Evolutionary conservation across 1,140 invertebrate genomes (phyloP), one percentile per base, ranked within the genome.

Genomic region (Matsumurasca onukii): DNA sequence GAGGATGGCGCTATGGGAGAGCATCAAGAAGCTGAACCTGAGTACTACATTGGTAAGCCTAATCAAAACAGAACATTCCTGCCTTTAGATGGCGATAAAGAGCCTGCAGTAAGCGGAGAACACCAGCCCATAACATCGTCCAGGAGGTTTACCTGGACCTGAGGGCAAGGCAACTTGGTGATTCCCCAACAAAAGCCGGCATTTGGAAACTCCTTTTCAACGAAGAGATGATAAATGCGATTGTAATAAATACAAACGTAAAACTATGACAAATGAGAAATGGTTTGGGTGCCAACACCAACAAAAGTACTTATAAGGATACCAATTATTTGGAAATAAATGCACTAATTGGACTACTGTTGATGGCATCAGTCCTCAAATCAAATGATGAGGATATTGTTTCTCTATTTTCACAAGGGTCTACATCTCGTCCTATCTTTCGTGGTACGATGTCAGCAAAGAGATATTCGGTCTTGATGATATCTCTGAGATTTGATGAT

Each of bases 241-340:
- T 45, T 45, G 39, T 45, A n/a, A 45, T n/a, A n/a, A 45, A 45
- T n/a, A 45, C 39, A 45, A 45, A 45, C n/a, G n/a, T 45, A 45
- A 45, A 12, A 45, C n/a, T 12, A 45, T 9, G 9, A 45, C n/a
- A n/a, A 9, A 45, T 45, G 9, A 45, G 39, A 12, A 12, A 9
- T 9, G 9, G n/a, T 9, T 9, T 12, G n/a, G n/a, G 39, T 45
- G 39, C 9, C n/a, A 12, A 12, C 39, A 45, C 39, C 9, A 45
- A 45, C 39, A 45, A 45, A 45, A 12, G 9, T 45, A 45, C 9
- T n/a, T 45, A 45, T n/a, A 45, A n/a, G n/a, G 39, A 45, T 45
- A 45, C 39, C 9, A 45, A 45, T 45, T 12, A 9, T 45, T 9
- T 12, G n/a, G n/a, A 45, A 45, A 45, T 45, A 45, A 45, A 45